Evolutionary conservation across 2,888 invertebrate species (phyloP), one percentile per base, ranked within the genome.

Genomic region (Sarcophaga rosellei): DNA sequence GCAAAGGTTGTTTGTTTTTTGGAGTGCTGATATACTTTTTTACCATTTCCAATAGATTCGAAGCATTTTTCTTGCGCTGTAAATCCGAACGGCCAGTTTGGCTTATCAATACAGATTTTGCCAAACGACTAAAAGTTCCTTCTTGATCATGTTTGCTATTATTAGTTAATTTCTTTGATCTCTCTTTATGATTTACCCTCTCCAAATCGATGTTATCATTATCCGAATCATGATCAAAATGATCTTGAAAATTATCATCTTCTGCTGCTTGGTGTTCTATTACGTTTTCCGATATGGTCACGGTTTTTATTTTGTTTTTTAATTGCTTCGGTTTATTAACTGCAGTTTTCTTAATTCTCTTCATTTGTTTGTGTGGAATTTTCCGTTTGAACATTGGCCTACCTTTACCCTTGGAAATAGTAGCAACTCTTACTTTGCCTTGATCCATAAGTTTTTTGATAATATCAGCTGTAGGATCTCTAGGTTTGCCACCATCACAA

Each of bases 351-450:
- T 76, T 44, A 20, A 62, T 66, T 80, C 21, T 73, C 21, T 76
- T 76, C n/a, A 11, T 77, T 73, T 62, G 61, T 62, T 72, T 70
- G 23, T 59, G 57, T 25, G 23, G 25, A 1, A 35, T 17, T 65
- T 53, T 77, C 5, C 82, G 68, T 57, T 90, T 90, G 5, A 86
- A 25, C 20, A 84, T 84, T 0, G 20, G 72, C 74, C 88, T 89
- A 2, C 92, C 92, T 0, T 85, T 87, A 15, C 89, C 94, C 90
- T 93, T 94, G 91, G 93, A 94, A 92, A 94, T 94, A 91, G 94
- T 94, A 91, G 94, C 94, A 73, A 94, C 93, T 89, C 93, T 90
- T 80, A 93, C 93, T 93, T 94, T 95, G 90, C 94, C 94, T 91
- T 94, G 94, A 91, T 94, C 94, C 87, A 94, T 94, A 83, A 93